Percentiles rank a stretch among this genome's conserved stretches.
Conservation (phyloP, 2,888 invertebrate genomes). For the Apoderus coryli region DNA sequence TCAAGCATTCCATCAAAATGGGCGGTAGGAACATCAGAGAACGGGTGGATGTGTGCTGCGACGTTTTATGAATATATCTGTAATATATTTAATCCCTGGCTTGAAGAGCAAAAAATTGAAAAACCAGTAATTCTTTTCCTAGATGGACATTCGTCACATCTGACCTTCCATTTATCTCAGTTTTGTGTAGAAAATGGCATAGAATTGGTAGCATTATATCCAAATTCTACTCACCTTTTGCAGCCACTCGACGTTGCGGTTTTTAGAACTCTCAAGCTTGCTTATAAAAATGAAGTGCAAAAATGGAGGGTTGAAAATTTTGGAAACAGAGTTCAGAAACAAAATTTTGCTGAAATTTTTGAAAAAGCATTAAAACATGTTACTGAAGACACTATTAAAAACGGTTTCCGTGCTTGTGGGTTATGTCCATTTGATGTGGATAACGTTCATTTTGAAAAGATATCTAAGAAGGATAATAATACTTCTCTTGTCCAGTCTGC, state of each 20-base stretch:
- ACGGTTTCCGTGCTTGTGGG: slow-evolving; percentile 5
- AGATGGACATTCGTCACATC: slow-evolving; percentile 11
- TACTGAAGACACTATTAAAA: slow-evolving; percentile 1
- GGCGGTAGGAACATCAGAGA: slow-evolving; percentile 19
- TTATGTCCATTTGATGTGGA: slow-evolving; percentile 4
- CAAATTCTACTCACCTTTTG: slow-evolving; percentile 11
- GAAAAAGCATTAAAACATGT: slow-evolving; percentile 7
- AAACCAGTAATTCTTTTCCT: slow-evolving; percentile 7
- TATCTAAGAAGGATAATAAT: neutral
- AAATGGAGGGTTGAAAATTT: slow-evolving; percentile 10
- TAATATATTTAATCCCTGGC: slow-evolving; percentile 24
- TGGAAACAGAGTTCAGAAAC: slow-evolving; percentile 8
- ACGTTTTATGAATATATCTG: slow-evolving; percentile 29
- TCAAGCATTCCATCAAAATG: slow-evolving; percentile 23
- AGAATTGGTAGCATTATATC: slow-evolving; percentile 8
- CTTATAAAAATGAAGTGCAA: slow-evolving; percentile 9
- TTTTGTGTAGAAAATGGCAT: slow-evolving; percentile 12
- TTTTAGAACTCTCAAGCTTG: slow-evolving; percentile 12
- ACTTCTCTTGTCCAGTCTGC: no score
- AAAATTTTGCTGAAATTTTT: slow-evolving; percentile 10
- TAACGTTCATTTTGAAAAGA: slow-evolving; percentile 1
- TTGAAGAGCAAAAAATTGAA: slow-evolving; percentile 8
- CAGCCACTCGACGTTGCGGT: slow-evolving; percentile 13
- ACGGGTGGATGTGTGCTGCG: slow-evolving; percentile 31
- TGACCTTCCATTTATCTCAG: slow-evolving; percentile 8